These are phyloP conservation scores for Punctoribates punctum DNA, from an alignment of 2,888 invertebrate species.

Conservation along the genomic window DNA sequence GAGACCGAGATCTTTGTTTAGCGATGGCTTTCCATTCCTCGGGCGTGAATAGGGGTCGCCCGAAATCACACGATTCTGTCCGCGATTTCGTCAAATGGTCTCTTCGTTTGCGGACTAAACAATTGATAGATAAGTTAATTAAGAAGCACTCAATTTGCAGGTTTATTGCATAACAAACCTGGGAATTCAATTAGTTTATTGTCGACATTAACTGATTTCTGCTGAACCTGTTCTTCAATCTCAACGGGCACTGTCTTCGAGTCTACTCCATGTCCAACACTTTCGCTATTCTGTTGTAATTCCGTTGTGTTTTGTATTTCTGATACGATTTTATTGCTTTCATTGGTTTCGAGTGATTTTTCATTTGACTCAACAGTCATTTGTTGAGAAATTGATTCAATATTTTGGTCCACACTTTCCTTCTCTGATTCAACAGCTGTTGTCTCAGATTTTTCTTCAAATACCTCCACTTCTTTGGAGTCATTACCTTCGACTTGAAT, in stretches of 20 bases:
- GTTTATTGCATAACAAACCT: background rate
- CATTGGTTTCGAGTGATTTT: too few species aligned
- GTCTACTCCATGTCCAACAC: too few species aligned
- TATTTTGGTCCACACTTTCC: too few species aligned
- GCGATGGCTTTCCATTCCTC: conserved; percentile 25
- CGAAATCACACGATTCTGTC: conserved; percentile 6
- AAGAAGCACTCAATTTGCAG: background rate
- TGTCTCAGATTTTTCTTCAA: background rate
- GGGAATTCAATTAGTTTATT: too few species aligned
- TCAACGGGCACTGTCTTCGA: background rate
- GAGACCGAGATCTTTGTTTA: conserved; percentile 10
- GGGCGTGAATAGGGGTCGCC: conserved; percentile 20
- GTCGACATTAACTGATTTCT: too few species aligned
- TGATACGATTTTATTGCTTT: too few species aligned
- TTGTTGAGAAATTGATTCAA: too few species aligned
- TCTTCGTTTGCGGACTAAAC: background rate
- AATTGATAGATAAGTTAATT: background rate
- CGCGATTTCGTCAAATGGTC: background rate
- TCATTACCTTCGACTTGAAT: background rate
- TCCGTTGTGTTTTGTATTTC: too few species aligned
- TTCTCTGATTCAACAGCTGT: conserved; percentile 20
- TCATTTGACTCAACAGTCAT: too few species aligned
- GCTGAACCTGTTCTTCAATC: background rate
- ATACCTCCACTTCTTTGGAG: background rate
- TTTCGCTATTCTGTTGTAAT: too few species aligned